A percentile compares a stretch with the other conserved stretches of the same genome.
phyloP scores from a whole-genome alignment of 2,797 vertebrate genomes.

The Xiphorhynchus erythropygius region DNA sequence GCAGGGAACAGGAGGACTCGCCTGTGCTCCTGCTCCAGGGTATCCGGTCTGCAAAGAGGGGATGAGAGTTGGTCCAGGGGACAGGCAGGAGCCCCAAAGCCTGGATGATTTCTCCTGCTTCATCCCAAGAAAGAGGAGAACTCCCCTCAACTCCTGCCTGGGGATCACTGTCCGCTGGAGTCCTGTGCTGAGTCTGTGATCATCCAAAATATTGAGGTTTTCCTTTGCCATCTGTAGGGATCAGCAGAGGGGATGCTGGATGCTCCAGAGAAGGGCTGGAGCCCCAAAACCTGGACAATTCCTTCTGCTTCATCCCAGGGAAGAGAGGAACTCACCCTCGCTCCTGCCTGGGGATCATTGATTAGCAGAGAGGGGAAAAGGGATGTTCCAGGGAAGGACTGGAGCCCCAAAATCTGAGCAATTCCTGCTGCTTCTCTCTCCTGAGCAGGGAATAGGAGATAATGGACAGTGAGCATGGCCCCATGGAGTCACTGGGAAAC shows the following conservation, averaged over 20 bases:
- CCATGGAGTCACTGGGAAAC: neutral
- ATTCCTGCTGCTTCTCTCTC: neutral
- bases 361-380: too few species aligned
- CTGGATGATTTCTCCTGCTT: neutral
- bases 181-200: fast-evolving
- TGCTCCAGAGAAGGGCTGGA: neutral
- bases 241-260: fast-evolving
- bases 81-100: neutral
- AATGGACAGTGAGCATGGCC: fast-evolving
- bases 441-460: neutral
- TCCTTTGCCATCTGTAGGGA: neutral
- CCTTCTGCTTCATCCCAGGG: neutral
- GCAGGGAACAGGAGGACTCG: neutral
- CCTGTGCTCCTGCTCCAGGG: too few species aligned
- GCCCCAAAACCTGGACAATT: too few species aligned
- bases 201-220: neutral
- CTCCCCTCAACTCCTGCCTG: neutral
- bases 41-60: neutral
- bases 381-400: too few species aligned
- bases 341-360: too few species aligned
- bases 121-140: neutral
- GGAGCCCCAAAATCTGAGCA: too few species aligned
- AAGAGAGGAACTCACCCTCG: too few species aligned
- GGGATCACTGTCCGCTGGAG: fast-evolving
- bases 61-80: neutral